Evolutionary conservation across 1,140 invertebrate genomes (phyloP).

Genomic region (Scaptomyza montana): DNA sequence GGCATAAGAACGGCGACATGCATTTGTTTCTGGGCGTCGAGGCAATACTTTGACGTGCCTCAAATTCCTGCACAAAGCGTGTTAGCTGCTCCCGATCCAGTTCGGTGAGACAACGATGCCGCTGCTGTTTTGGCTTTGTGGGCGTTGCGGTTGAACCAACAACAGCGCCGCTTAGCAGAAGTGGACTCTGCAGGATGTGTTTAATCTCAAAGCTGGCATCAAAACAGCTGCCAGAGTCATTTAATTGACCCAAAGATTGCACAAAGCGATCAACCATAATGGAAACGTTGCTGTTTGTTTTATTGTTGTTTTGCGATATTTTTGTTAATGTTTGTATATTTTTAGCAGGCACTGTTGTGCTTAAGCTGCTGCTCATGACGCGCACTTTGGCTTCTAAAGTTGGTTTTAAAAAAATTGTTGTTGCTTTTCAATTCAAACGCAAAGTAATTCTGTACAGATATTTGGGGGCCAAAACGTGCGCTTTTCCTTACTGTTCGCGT

Average conservation of each 20-base stretch:
- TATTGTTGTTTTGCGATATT: slow-evolving; percentile 10
- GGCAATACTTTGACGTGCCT: slow-evolving; percentile 56
- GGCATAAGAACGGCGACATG: slow-evolving; percentile 61
- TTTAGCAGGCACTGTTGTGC: slow-evolving; percentile 13
- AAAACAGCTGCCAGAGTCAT: slow-evolving; percentile 78
- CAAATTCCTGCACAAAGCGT: slow-evolving; percentile 72
- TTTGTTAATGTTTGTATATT: slow-evolving; percentile 21
- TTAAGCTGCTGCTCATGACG: slow-evolving; percentile 52
- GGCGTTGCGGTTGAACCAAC: background rate
- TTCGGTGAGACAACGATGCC: slow-evolving; percentile 73
- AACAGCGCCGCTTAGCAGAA: slow-evolving; percentile 5
- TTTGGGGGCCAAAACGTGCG: slow-evolving; percentile 40
- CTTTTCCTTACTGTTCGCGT: slow-evolving; percentile 52
- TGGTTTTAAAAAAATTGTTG: slow-evolving; percentile 11
- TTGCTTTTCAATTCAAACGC: slow-evolving; percentile 55
- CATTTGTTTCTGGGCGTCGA: slow-evolving; percentile 62
- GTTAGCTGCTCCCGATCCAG: slow-evolving; percentile 73
- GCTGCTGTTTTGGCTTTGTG: slow-evolving; percentile 20
- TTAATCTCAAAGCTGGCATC: slow-evolving; percentile 82
- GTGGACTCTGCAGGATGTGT: slow-evolving; percentile 53
- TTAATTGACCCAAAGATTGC: slow-evolving; percentile 72
- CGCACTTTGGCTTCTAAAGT: slow-evolving; percentile 35
- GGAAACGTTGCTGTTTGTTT: slow-evolving; percentile 32
- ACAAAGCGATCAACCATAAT: slow-evolving; percentile 78
- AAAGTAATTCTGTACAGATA: slow-evolving; percentile 32